phyloP scores from a whole-genome alignment of 2,797 vertebrate species.

The Poeciliopsis turneri region DNA sequence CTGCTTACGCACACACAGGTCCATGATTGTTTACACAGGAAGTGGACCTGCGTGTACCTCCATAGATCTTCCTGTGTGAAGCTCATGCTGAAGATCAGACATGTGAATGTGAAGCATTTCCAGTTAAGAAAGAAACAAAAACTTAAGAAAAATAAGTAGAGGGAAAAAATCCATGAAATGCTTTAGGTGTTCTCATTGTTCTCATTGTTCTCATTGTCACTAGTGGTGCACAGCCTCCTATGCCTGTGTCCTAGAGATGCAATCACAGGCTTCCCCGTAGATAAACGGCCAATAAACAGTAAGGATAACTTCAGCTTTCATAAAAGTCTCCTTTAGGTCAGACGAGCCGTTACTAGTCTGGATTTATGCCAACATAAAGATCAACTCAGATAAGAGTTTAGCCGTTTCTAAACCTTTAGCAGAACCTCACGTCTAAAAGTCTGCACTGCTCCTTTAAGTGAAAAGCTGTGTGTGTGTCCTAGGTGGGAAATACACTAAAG shows the following conservation, averaged over 20 bases:
- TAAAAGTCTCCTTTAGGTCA: neutral
- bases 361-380: neutral
- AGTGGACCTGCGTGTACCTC: neutral
- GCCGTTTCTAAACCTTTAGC: neutral
- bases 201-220: neutral
- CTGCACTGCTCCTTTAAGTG: neutral
- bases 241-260: neutral
- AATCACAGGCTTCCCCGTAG: neutral
- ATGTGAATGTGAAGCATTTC: neutral
- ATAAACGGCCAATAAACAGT: neutral
- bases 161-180: neutral
- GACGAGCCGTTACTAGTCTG: neutral
- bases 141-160: neutral
- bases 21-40: neutral
- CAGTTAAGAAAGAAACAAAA: neutral
- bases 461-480: neutral
- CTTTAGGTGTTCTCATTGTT: neutral
- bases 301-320: neutral
- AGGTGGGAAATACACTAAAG: slow-evolving; percentile 95
- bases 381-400: neutral
- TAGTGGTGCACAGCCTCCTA: neutral
- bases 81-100: neutral
- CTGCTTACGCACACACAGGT: neutral
- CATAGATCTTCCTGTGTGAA: neutral
- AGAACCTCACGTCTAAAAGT: neutral